phyloP scores from a whole-genome alignment of 2,113 vertebrate species.

The Acrocephalus arundinaceus region DNA sequence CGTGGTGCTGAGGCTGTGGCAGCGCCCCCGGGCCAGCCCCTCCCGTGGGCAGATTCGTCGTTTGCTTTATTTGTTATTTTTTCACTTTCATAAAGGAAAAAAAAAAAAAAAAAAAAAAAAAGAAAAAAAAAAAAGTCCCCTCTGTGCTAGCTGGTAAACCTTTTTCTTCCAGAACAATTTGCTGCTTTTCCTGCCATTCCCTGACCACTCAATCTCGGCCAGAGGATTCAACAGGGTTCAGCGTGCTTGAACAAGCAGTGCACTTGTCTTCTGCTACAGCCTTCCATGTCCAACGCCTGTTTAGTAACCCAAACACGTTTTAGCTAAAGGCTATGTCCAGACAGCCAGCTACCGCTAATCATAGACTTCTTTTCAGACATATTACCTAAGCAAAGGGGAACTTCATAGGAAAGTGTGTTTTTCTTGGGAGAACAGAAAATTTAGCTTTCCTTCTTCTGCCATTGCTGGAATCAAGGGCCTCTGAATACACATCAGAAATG shows the following conservation, averaged over 20 bases:
- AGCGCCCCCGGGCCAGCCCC: neutral
- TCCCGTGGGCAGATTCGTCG: neutral
- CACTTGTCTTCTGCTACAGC: neutral
- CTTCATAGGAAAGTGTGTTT: neutral
- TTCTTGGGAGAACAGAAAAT: neutral
- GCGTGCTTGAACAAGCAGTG: neutral
- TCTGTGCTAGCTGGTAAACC: neutral
- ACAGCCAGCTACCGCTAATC: neutral
- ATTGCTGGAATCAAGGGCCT: neutral
- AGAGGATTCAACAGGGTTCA: neutral
- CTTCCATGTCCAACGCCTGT: neutral
- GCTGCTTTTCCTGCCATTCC: neutral
- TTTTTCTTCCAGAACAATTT: neutral
- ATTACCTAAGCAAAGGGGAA: neutral
- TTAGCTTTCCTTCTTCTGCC: neutral
- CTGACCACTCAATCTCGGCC: neutral
- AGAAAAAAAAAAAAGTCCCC: neutral
- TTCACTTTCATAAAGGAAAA: neutral
- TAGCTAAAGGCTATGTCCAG: neutral
- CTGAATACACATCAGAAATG: neutral
- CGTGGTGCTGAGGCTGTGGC: slow-evolving; percentile 15
- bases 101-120: neutral
- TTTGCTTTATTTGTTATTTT: neutral
- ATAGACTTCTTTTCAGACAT: neutral
- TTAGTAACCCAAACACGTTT: neutral